A percentile compares a stretch with the other conserved stretches of the same genome.
phyloP scores from a whole-genome alignment of 1,140 invertebrate genomes.

The Zophobas morio region DNA sequence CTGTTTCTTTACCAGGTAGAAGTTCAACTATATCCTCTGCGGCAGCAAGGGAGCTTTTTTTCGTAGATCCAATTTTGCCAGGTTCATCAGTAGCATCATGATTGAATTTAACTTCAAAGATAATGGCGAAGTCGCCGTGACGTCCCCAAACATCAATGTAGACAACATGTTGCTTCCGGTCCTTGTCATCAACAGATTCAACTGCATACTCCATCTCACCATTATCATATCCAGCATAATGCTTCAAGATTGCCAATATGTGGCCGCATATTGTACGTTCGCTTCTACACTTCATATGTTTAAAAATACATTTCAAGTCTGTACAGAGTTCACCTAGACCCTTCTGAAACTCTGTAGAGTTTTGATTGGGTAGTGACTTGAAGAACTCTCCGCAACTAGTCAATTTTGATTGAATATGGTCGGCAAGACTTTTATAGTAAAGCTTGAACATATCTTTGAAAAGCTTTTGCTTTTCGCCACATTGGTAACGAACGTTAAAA shows the following conservation, averaged over 20 bases:
- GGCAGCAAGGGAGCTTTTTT: constrained; percentile 17
- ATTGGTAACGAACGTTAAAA: too few relatives aligned
- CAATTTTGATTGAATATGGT: not conserved
- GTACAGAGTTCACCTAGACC: not conserved
- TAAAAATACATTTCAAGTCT: constrained; percentile 1
- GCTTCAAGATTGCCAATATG: constrained; percentile 2
- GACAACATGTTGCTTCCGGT: not conserved
- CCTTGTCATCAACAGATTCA: not conserved
- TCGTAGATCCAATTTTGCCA: constrained; percentile 5
- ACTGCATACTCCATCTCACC: not conserved
- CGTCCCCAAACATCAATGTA: not conserved
- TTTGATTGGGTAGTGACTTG: not conserved
- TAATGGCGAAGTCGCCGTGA: not conserved
- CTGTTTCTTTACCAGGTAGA: constrained; percentile 10
- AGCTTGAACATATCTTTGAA: not conserved
- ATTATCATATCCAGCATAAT: not conserved
- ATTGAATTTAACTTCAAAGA: constrained; percentile 13
- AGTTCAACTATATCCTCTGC: constrained; percentile 16
- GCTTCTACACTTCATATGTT: not conserved
- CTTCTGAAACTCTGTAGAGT: not conserved
- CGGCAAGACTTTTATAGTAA: not conserved
- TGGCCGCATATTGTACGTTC: not conserved
- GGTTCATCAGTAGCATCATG: not conserved
- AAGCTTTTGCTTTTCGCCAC: too few relatives aligned
- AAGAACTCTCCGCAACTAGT: not conserved